Evolutionary conservation across 2,888 invertebrate species (phyloP), one percentile per base, ranked within the genome.

Genomic region (Acleris laterana): DNA sequence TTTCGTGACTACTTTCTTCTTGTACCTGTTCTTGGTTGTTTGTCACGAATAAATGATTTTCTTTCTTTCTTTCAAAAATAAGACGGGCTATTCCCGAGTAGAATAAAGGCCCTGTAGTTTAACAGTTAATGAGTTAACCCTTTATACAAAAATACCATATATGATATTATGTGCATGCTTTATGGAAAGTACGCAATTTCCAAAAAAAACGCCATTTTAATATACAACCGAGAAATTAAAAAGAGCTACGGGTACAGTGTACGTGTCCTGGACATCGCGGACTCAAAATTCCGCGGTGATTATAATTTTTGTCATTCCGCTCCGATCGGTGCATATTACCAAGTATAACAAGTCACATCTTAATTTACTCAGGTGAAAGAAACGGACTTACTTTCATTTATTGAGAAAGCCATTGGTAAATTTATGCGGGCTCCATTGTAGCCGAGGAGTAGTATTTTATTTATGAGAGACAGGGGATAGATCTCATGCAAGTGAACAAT

Each of bases 381-480:
- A 75, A 76, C 74, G 72, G 78, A 75, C 74, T 74, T 72, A 75
- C 82, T 81, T 81, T 79, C 80, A 74, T 79, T 76, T 64, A 77
- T 72, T 69, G 76, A 72, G 81, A 83, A 82, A 83, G 82, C 71
- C 71, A 72, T 70, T 53, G 68, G 77, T 74, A 75, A 75, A 78
- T 81, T 74, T 79, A 81, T 81, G 75, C 72, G 69, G 64, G 62
- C 55, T 63, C 72, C 68, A 81, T 80, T 78, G 78, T 79, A 70
- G 74, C 69, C 72, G 64, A 75, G 71, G 73, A 70, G 72, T 74
- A 74, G 70, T 28, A 71, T 75, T 77, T 75, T 75, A 74, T 70
- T 62, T 67, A 62, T 62, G 58, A 63, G 58, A 58, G 46, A 58
- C 46, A n/a, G 50, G 52, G 19, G 17, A 28, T 25, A 53, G 51